Base-by-base conservation (phyloP, 2,797 vertebrate species). In the Phylloscopus collybita region DNA sequence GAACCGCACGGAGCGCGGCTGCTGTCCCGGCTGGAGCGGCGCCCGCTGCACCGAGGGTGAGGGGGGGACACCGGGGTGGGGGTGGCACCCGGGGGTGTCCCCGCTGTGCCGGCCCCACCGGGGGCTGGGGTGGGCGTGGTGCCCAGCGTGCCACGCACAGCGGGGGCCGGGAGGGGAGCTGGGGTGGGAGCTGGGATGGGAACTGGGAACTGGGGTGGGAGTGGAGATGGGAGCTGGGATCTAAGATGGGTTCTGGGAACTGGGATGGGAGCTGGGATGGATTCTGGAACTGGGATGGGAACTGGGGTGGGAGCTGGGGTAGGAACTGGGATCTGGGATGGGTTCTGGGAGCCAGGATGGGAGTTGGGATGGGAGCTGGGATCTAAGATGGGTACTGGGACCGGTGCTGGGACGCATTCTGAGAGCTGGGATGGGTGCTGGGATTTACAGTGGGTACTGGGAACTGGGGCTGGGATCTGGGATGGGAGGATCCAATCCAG, bases 21-120 rank as follows among this genome's bases (percentile, higher is more conserved):
- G 99, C 91, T 99, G 99, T 62, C 98, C 98, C 20, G 99, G 99
- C 32, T 99, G 98, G 98, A 98, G 90, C 0, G 99, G 99, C 5
- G 65, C 97, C 11, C 98, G 34, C 62, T 99, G 99, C 96, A 97
- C 98, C 0, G 97, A 99, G 45, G 98, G 99, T 99, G 69, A 94
- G 34, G 97, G 96, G 96, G 4, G 13, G 29, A 30, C 51, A 10
- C 5, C 34, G 34, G 34, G 34, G 7, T 34, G 18, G 44, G 12
- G 16, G 32, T 9, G 67, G 44, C 67, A 51, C 23, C 18, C 1
- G 2, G 59, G 67, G 32, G 4, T 1, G 5, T 9, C 44, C 34
- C 36, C 1, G 1, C 34, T 4, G 72, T 5, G 56, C 27, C 72
- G 15, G 9, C 11, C 56, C 56, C 34, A 3, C 21, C 3, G 56